Conservation (phyloP, 2,797 vertebrate genomes). For the Melanotaenia pygmaea region DNA sequence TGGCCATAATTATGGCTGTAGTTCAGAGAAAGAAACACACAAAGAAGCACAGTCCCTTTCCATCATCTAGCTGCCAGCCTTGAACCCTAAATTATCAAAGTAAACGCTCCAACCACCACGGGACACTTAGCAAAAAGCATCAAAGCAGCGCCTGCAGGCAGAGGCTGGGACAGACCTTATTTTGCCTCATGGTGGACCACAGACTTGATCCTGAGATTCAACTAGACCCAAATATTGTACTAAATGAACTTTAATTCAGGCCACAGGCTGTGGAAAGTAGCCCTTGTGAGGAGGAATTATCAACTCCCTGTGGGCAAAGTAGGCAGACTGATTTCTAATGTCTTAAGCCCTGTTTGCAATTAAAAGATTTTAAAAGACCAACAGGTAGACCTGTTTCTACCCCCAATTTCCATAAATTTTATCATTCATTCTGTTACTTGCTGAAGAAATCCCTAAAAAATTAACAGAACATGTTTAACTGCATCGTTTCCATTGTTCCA, state of each 20-base stretch:
- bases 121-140: conserved; percentile 68
- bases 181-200: conserved; percentile 42
- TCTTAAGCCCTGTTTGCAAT: conserved; percentile 19
- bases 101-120: conserved; percentile 54
- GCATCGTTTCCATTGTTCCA: background rate
- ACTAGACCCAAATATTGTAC: conserved; percentile 48
- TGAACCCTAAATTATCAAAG: conserved; percentile 72
- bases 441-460: conserved; percentile 17
- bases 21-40: conserved; percentile 42
- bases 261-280: conserved; percentile 24
- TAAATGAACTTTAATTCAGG: conserved; percentile 32
- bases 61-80: conserved; percentile 54
- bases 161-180: conserved; percentile 50
- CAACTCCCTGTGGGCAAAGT: conserved; percentile 14
- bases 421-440: background rate
- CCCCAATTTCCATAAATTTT: conserved; percentile 8
- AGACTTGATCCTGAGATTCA: conserved; percentile 57
- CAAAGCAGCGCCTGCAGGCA: conserved; percentile 61
- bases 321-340: conserved; percentile 23
- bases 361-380: conserved; percentile 39
- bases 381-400: conserved; percentile 8
- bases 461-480: background rate
- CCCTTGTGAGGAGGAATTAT: conserved; percentile 29
- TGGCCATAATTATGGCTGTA: conserved; percentile 37
- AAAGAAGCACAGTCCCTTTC: conserved; percentile 55